Evolutionary conservation across 2,113 vertebrate genomes (phyloP).

Genomic region (Myiagra hebetior): DNA sequence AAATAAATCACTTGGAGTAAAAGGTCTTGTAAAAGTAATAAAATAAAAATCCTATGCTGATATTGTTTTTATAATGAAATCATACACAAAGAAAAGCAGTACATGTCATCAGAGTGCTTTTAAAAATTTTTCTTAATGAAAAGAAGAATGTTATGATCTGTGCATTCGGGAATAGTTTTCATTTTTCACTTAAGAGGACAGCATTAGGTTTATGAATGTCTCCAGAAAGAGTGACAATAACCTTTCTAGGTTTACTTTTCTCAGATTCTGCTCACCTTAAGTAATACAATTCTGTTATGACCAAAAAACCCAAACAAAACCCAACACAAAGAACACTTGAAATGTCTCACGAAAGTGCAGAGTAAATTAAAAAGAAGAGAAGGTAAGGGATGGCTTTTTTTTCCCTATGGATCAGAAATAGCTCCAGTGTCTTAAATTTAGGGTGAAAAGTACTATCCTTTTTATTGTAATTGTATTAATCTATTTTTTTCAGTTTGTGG

Average conservation of each 20-base stretch:
- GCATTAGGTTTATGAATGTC: not conserved
- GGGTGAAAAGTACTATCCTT: not conserved
- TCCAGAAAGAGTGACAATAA: not conserved
- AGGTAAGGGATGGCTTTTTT: not conserved
- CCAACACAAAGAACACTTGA: not conserved
- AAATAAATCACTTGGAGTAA: not conserved
- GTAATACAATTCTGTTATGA: not conserved
- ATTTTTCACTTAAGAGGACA: not conserved
- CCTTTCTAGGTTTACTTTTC: not conserved
- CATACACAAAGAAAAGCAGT: not conserved
- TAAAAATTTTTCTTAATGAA: not conserved
- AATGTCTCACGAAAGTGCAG: not conserved
- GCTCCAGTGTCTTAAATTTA: not conserved
- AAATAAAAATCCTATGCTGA: not conserved
- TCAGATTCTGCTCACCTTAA: not conserved
- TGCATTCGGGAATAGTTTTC: not conserved
- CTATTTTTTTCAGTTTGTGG: not conserved
- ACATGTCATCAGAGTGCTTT: not conserved
- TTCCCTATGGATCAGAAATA: not conserved
- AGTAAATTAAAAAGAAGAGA: not conserved
- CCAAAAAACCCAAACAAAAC: not conserved
- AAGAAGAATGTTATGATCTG: not conserved
- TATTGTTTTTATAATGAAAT: not conserved
- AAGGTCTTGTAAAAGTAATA: not conserved
- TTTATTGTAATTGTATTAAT: not conserved